Conservation (phyloP, 2,888 invertebrate genomes). For the Hydrotaea cyrtoneurina region DNA sequence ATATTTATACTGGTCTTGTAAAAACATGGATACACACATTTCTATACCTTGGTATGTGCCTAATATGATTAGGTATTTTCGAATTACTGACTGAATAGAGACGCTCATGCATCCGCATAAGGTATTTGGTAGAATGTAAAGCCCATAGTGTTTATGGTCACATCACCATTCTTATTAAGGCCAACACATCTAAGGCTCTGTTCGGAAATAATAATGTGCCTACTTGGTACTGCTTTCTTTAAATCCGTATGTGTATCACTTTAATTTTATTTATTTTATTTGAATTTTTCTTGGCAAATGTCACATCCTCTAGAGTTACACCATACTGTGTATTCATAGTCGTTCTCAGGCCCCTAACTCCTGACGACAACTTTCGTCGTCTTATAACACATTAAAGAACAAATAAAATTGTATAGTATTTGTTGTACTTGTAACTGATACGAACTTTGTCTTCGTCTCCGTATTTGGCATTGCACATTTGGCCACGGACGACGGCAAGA, state of each 20-base stretch:
- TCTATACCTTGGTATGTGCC: too few relatives aligned
- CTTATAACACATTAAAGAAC: constrained; percentile 29
- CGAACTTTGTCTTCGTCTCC: neutral
- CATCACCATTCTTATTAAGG: too few relatives aligned
- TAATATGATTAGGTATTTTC: too few relatives aligned
- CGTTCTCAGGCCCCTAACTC: neutral
- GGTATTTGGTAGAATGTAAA: too few relatives aligned
- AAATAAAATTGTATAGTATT: constrained; percentile 20
- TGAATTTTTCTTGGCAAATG: neutral
- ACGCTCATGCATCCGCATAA: too few relatives aligned
- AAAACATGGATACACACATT: too few relatives aligned
- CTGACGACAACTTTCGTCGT: neutral
- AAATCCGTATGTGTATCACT: neutral
- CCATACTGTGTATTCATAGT: neutral
- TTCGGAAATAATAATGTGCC: too few relatives aligned
- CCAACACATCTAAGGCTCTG: too few relatives aligned
- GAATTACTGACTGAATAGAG: too few relatives aligned
- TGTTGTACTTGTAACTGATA: neutral
- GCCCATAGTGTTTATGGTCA: too few relatives aligned
- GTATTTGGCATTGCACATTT: neutral
- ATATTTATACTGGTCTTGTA: too few relatives aligned
- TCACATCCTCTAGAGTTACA: neutral
- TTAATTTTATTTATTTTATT: constrained; percentile 15
- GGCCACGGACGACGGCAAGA: neutral
- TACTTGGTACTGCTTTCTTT: too few relatives aligned